Conservation (phyloP, 2,797 vertebrate genomes). For the Dendrocincla fuliginosa region DNA sequence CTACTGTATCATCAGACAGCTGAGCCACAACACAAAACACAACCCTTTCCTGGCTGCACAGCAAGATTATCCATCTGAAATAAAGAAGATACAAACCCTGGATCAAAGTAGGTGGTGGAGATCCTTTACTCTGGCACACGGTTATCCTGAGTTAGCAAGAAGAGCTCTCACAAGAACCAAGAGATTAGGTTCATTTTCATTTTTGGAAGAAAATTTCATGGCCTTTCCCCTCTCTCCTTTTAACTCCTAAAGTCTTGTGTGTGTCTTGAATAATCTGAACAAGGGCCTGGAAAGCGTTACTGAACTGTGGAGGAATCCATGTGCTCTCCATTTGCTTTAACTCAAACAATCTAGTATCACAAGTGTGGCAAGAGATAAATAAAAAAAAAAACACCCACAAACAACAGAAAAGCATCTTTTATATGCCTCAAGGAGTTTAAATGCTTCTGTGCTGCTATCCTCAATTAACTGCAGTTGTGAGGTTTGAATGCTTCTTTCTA, state of each 20-base stretch:
- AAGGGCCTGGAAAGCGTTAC: neutral
- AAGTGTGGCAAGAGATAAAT: neutral
- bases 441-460: neutral
- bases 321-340: neutral
- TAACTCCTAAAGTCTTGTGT: neutral
- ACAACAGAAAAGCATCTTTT: neutral
- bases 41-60: neutral
- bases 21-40: neutral
- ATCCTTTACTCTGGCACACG: neutral
- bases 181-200: neutral
- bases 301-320: neutral
- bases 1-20: neutral
- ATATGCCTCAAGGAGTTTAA: neutral
- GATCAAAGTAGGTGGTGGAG: neutral
- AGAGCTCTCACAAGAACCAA: neutral
- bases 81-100: neutral
- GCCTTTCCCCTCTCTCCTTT: neutral
- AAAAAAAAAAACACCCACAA: neutral
- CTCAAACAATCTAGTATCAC: neutral
- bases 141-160: neutral
- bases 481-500: neutral
- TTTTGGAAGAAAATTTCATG: neutral
- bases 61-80: neutral
- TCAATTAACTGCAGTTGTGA: neutral
- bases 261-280: neutral